Conservation (phyloP, 2,888 invertebrate genomes). For the Azorinus chamasolen region DNA sequence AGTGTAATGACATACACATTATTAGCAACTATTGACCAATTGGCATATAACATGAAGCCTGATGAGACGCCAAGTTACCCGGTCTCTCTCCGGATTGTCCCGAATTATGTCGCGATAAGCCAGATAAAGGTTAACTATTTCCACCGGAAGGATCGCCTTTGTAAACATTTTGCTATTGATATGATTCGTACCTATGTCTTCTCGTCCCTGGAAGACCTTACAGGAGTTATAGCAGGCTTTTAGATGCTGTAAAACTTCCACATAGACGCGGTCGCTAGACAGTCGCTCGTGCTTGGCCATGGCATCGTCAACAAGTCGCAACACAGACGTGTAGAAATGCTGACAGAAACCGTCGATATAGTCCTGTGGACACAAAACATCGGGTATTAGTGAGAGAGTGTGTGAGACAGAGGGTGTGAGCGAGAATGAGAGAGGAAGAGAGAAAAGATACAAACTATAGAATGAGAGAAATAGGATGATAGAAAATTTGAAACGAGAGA, state of each 20-base stretch:
- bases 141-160: too few relatives aligned
- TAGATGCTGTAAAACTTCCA: conserved; percentile 90
- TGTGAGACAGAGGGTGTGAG: too few relatives aligned
- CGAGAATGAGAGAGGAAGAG: background rate
- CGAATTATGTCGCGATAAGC: too few relatives aligned
- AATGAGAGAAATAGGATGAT: background rate
- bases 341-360: conserved; percentile 97
- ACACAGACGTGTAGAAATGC: conserved; percentile 91
- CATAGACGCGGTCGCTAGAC: conserved; percentile 87
- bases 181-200: conserved; percentile 89
- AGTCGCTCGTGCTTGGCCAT: conserved; percentile 98
- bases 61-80: too few relatives aligned
- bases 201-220: conserved; percentile 96
- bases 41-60: too few relatives aligned
- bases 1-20: too few relatives aligned
- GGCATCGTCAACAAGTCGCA: conserved; percentile 96
- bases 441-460: background rate
- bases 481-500: too few relatives aligned
- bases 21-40: too few relatives aligned
- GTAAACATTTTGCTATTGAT: too few relatives aligned
- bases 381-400: conserved; percentile 85
- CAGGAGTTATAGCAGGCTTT: conserved; percentile 97
- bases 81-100: too few relatives aligned
- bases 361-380: conserved; percentile 88
- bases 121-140: too few relatives aligned